Evolutionary conservation across 2,888 invertebrate species (phyloP).

Genomic region (Nemurella pictetii): DNA sequence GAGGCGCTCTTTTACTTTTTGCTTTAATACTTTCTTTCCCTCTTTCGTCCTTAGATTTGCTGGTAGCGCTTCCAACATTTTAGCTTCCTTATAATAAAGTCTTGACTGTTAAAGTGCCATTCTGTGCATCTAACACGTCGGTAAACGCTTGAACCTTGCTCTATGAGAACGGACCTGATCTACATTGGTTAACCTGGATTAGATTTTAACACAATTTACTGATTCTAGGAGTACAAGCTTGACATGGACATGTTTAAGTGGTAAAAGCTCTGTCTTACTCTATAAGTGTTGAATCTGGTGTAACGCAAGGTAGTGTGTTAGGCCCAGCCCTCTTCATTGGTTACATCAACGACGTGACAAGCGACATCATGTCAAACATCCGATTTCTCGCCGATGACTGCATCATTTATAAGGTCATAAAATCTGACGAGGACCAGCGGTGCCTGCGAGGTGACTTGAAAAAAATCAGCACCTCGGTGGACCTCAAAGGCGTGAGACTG

Average conservation of each 20-base stretch:
- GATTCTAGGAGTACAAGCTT: no score
- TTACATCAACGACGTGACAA: not conserved
- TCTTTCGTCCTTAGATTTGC: no score
- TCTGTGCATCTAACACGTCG: no score
- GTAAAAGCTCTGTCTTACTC: not conserved
- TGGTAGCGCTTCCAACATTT: no score
- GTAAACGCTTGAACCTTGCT: no score
- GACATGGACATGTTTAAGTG: not conserved
- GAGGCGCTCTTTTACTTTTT: no score
- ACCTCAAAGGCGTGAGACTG: not conserved
- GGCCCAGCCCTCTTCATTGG: not conserved
- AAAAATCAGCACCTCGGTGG: not conserved
- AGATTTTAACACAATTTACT: no score
- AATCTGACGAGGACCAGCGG: not conserved
- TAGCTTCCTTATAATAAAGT: no score
- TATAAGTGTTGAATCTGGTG: not conserved
- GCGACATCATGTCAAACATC: not conserved
- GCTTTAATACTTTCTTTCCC: no score
- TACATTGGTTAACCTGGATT: no score
- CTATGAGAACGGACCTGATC: no score
- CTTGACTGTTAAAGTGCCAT: no score
- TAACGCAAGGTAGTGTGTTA: not conserved
- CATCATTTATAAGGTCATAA: not conserved
- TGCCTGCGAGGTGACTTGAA: not conserved
- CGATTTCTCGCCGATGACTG: constrained; percentile 4